Evolutionary conservation across 1,140 invertebrate genomes (phyloP), one percentile per base, ranked within the genome.

Genomic region (Helicoverpa armigera): DNA sequence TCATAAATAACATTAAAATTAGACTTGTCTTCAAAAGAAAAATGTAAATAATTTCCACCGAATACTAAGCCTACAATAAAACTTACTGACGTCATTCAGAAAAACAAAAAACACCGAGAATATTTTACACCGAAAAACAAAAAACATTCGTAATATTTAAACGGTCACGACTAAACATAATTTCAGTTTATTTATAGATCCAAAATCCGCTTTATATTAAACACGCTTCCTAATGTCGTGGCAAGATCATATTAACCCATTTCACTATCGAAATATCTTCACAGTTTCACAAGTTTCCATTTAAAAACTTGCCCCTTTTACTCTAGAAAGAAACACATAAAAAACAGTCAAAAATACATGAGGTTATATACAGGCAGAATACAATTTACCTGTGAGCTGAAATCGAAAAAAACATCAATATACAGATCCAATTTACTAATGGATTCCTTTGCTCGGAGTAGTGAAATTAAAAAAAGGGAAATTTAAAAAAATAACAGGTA

Each of bases 401-500:
- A 67, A 65, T 79, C 83, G 70, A 83, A 82, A 70, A 77, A 78
- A 79, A 69, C 76, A 79, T 79, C 76, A 79, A 79, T 79, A 79
- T 67, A 77, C 79, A 67, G 81, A 81, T 78, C 87, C 85, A 88
- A 87, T 89, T 82, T 67, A 65, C 84, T 86, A 89, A 89, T 88
- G 88, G 86, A 83, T 81, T 80, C 82, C 83, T 85, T 87, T 85
- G 83, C 79, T 86, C 50, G 88, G 86, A 89, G 85, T 87, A 80
- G 87, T 85, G 81, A 88, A 91, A 90, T 89, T 88, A 88, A 90
- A 91, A 90, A 89, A 83, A 43, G 35, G 35, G 73, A 83, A 83
- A 70, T 83, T 23, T 82, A 69, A 85, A 85, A 85, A 89, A 74
- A 75, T 75, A 75, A 87, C 83, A 86, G 85, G 83, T 86, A 89